Base-by-base conservation (phyloP, 2,797 vertebrate genomes). In the Calcarius lapponicus region DNA sequence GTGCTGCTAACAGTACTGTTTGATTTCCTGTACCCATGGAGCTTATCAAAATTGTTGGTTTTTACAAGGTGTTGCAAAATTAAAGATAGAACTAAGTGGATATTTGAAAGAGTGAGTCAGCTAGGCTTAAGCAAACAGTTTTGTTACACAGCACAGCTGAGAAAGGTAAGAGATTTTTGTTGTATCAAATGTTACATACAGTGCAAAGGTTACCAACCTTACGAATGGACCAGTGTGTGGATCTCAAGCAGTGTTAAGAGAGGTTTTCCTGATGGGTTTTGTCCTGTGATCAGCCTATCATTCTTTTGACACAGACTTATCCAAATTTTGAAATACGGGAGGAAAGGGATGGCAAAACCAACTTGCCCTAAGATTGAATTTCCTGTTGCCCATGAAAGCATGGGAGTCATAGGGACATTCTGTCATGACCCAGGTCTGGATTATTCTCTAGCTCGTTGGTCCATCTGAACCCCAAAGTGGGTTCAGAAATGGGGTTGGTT, bases 1-100 rank as follows among this genome's bases (percentile, higher is more conserved):
- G 74, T 82, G 32, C 57, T 81, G 47, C 62, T 88, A 92, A 86
- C 65, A 91, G n/a, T 28, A n/a, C 81, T 53, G 82, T 96, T 90
- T 93, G 91, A 78, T 96, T 94, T 95, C 80, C 85, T 96, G 80
- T 79, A 62, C 36, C 43, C 73, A 7, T 45, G 24, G 66, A 92
- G 47, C 72, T 93, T 96, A 91, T 92, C 91, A 65, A 75, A 83
- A 28, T 32, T 91, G 58, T 78, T 80, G 57, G 2, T 19, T 93
- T 91, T 93, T 78, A 88, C 58, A 57, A 84, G 43, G 47, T 75
- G 47, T 88, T 92, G 73, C 38, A 81, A 81, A 94, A 80, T 91
- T 74, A 65, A 87, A 95, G 90, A n/a, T 65, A 88, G 50, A 74
- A 32, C 17, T 78, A 43, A 76, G 65, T 87, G 61, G 16, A 7